Conservation (phyloP, 2,797 vertebrate genomes). For the Mormyrops boulengeri region DNA sequence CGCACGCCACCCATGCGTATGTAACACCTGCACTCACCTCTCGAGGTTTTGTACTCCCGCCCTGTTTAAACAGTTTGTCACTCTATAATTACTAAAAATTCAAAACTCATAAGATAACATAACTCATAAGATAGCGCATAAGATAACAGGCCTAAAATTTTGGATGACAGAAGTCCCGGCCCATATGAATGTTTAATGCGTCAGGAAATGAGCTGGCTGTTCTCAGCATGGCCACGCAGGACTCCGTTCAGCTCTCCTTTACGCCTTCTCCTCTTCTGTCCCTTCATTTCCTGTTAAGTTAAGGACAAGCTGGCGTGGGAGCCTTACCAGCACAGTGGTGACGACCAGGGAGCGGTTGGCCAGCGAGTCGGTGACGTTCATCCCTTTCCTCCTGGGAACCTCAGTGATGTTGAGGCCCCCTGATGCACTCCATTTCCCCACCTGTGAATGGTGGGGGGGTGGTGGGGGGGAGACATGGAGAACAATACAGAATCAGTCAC, state of each 20-base stretch:
- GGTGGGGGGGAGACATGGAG: neutral
- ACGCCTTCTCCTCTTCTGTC: neutral
- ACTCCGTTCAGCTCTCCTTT: neutral
- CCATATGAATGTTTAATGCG: neutral
- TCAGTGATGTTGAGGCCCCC: conserved; percentile 96
- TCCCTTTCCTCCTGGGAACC: conserved; percentile 79
- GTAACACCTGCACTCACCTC: neutral
- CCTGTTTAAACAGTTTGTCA: neutral
- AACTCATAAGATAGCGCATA: too few species aligned
- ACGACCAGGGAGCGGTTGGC: conserved; percentile 92
- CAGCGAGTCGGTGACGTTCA: conserved; percentile 93
- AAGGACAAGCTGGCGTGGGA: neutral
- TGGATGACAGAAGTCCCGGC: neutral
- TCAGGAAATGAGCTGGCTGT: neutral
- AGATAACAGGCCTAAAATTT: neutral
- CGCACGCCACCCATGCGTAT: neutral
- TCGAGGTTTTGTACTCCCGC: neutral
- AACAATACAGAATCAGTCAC: neutral
- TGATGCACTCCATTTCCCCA: conserved; percentile 86
- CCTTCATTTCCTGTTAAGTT: neutral
- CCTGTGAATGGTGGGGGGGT: conserved; percentile 60
- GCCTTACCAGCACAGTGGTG: conserved; percentile 90
- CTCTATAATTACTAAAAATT: neutral
- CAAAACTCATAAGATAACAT: too few species aligned
- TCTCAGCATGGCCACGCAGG: neutral